These are phyloP conservation scores for Mormyrus iriodes DNA, from an alignment of 2,113 vertebrate species.

Conservation along the genomic window DNA sequence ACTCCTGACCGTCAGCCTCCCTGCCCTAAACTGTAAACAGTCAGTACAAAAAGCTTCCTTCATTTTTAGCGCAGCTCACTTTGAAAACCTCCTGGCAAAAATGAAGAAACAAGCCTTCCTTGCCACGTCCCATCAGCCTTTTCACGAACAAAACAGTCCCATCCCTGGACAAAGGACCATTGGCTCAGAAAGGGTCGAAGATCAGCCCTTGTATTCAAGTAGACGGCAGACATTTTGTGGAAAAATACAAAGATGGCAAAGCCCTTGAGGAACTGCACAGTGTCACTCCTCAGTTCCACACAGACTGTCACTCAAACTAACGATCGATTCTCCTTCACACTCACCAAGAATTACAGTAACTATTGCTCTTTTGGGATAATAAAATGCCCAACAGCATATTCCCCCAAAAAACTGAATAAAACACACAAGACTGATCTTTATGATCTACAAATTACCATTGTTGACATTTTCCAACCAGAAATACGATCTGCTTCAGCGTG, in stretches of 20 bases:
- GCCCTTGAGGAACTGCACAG: conserved; percentile 32
- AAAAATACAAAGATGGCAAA: conserved; percentile 29
- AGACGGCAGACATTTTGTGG: conserved; percentile 28
- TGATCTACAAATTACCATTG: conserved; percentile 13
- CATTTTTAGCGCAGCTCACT: background rate
- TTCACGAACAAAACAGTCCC: conserved; percentile 25
- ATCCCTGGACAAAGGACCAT: conserved; percentile 24
- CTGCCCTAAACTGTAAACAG: conserved; percentile 1
- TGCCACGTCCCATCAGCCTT: conserved; percentile 40
- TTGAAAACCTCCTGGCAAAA: conserved; percentile 31
- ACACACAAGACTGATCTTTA: conserved; percentile 9
- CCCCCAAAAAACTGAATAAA: background rate
- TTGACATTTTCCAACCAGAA: conserved; percentile 20
- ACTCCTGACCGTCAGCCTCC: background rate
- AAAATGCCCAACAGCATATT: conserved; percentile 29
- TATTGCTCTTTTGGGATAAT: conserved; percentile 7
- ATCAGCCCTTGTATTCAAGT: conserved; percentile 47
- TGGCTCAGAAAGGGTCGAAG: conserved; percentile 13
- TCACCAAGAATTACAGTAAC: background rate
- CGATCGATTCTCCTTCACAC: conserved; percentile 5
- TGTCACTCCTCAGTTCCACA: background rate
- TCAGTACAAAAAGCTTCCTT: background rate
- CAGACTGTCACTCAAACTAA: conserved; percentile 25
- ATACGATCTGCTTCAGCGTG: conserved; percentile 20
- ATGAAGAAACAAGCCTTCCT: conserved; percentile 44